Percentiles rank a stretch among this genome's conserved stretches.
Evolutionary conservation across 2,888 invertebrate species (phyloP).

Genomic region (Adelognathus sp.): DNA sequence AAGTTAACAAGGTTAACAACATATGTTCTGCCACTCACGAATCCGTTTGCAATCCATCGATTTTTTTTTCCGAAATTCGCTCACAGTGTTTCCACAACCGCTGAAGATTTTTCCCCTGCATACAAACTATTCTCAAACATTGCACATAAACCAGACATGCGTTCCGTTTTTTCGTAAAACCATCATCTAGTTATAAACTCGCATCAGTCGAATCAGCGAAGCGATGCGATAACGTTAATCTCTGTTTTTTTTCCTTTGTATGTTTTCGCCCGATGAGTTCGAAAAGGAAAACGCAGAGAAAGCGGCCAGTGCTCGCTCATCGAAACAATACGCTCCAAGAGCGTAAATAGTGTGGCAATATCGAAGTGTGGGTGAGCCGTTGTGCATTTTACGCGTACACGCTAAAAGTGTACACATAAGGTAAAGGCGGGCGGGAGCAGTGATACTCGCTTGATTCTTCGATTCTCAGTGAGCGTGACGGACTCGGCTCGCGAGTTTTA

Average conservation of each 20-base stretch:
- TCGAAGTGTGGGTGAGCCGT: background rate
- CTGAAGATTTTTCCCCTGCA: no score
- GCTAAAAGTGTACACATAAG: background rate
- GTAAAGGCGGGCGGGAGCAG: background rate
- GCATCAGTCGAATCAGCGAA: background rate
- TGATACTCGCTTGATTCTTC: slow-evolving; percentile 18
- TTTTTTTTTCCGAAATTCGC: no score
- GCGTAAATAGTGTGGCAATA: slow-evolving; percentile 34
- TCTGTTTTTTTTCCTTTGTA: background rate
- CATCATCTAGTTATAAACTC: no score
- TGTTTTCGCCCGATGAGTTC: background rate
- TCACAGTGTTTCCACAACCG: no score
- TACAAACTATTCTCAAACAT: no score
- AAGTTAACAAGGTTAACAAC: no score
- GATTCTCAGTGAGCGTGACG: slow-evolving; percentile 33
- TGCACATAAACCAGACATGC: no score
- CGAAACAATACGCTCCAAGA: slow-evolving; percentile 21
- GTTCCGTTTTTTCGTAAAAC: no score
- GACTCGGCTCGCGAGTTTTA: slow-evolving; percentile 37
- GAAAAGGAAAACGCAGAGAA: slow-evolving; percentile 23
- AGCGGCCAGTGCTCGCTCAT: slow-evolving; percentile 9
- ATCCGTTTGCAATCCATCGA: no score
- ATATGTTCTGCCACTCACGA: no score
- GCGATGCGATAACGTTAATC: background rate
- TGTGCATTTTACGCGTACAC: background rate